Base-by-base conservation (phyloP, 2,888 invertebrate genomes). In the Troilus luridus region DNA sequence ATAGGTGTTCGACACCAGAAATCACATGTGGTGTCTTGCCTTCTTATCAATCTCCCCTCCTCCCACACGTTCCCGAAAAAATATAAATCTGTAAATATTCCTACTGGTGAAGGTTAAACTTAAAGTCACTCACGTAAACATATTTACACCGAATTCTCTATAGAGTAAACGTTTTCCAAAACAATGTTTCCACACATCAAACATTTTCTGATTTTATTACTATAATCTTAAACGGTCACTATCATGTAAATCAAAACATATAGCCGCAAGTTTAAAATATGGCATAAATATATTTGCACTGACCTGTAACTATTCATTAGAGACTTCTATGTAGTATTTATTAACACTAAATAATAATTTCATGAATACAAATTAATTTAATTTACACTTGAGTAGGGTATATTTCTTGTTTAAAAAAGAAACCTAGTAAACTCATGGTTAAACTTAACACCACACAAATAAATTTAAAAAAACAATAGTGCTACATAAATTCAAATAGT, bases 391-490 rank as follows among this genome's bases (percentile, higher is more conserved):
- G n/a, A 85, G 56, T n/a, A 85, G 21, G 27, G 2, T 77, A 77
- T 67, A 77, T 41, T 17, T 77, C 72, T 41, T 27, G 27, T 77
- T 77, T 64, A 77, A 77, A 77, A 77, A 77, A 41, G 19, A 77
- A 27, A 77, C 3, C 72, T 77, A 41, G 72, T 17, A 17, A 72
- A 77, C 72, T 72, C 72, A 77, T 77, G 72, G 41, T 77, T 41
- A 41, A 77, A 77, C 72, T 77, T 77, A 17, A 77, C 72, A 77
- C 19, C 27, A 85, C 56, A 85, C 41, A 56, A 85, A 54, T 58
- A 85, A 85, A 85, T 85, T 41, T n/a, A 85, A 85, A n/a, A 27
- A 81, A 19, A 81, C 81, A 81, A 21, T 81, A 81, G 54, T 54
- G 54, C 81, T 81, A 81, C 54, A 54, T 81, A 81, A 81, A 54